A percentile compares a stretch with the other conserved stretches of the same genome.
Conservation (phyloP, 2,888 invertebrate species). For the Sinhomidia bicolor region DNA sequence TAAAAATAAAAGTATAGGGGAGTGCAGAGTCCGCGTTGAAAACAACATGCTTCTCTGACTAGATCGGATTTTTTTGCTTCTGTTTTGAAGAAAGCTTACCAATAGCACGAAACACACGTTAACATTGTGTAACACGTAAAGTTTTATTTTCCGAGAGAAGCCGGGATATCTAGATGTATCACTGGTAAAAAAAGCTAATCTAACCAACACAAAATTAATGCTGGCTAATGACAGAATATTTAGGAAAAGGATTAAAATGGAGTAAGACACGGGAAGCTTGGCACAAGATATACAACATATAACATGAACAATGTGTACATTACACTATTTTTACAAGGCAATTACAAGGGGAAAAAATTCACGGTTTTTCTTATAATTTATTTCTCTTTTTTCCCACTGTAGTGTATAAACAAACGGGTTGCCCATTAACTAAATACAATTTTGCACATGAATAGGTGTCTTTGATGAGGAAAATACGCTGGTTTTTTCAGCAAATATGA, state of each 20-base stretch:
- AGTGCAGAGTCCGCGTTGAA: conserved; percentile 29
- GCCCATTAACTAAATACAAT: neutral
- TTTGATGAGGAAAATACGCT: no score
- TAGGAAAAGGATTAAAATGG: neutral
- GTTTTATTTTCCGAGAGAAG: neutral
- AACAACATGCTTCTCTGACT: conserved; percentile 57
- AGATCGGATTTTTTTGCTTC: conserved; percentile 9
- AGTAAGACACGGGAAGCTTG: neutral
- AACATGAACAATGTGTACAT: no score
- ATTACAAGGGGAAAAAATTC: no score
- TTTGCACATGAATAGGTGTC: no score
- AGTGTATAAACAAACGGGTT: neutral
- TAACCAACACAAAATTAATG: neutral
- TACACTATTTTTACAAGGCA: neutral
- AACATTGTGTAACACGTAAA: neutral
- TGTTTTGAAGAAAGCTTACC: no score
- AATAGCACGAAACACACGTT: neutral
- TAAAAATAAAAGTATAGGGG: conserved; percentile 27
- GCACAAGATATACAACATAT: neutral
- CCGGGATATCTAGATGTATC: neutral
- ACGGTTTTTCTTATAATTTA: neutral
- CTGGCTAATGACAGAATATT: neutral
- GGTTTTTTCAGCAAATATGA: no score
- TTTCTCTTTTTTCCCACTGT: neutral
- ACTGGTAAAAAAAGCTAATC: neutral